Percentiles rank a stretch among this genome's conserved stretches.
Evolutionary conservation across 2,797 vertebrate genomes (phyloP).

Genomic region (Bovichtus diacanthus): DNA sequence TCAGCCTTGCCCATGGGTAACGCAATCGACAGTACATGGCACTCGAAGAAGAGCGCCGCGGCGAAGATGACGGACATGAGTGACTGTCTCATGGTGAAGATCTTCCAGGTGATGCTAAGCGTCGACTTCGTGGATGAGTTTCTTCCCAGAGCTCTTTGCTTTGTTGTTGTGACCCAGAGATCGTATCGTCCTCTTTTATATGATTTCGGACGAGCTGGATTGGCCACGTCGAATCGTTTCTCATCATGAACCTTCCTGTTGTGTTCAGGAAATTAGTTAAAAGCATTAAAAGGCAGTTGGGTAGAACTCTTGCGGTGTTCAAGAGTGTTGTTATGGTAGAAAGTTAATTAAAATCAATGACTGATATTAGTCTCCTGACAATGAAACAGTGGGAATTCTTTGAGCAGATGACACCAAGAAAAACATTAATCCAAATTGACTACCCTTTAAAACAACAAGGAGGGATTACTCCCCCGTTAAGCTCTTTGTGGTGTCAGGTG

Average conservation of each 20-base stretch:
- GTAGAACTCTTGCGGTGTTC: slow-evolving; percentile 65
- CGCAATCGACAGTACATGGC: slow-evolving; percentile 48
- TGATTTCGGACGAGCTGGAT: slow-evolving; percentile 3
- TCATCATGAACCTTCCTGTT: slow-evolving; percentile 45
- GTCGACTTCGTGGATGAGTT: slow-evolving; percentile 9
- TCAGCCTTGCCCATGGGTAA: slow-evolving; percentile 69
- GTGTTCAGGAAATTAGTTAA: slow-evolving; percentile 60
- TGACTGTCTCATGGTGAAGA: slow-evolving; percentile 79
- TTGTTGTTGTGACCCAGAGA: slow-evolving; percentile 46
- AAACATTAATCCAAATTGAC: slow-evolving; percentile 67
- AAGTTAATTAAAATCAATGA: slow-evolving; percentile 76
- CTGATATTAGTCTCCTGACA: slow-evolving; percentile 27
- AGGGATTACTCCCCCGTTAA: slow-evolving; percentile 59
- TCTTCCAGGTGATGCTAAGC: slow-evolving; percentile 27
- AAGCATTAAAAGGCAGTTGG: slow-evolving; percentile 48
- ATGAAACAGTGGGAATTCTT: slow-evolving; percentile 69
- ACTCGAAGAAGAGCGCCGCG: slow-evolving; percentile 72
- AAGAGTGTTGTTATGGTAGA: slow-evolving; percentile 73
- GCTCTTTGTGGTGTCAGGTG: slow-evolving; percentile 29
- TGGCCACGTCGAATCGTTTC: slow-evolving; percentile 59
- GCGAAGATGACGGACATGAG: slow-evolving; percentile 68
- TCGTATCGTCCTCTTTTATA: slow-evolving; percentile 75
- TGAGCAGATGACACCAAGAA: slow-evolving; percentile 40
- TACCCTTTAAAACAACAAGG: slow-evolving; percentile 78
- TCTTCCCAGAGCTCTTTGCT: slow-evolving; percentile 22